These are phyloP conservation scores for Lasioglossum morio DNA, from an alignment of 2,888 invertebrate species.

Conservation along the genomic window DNA sequence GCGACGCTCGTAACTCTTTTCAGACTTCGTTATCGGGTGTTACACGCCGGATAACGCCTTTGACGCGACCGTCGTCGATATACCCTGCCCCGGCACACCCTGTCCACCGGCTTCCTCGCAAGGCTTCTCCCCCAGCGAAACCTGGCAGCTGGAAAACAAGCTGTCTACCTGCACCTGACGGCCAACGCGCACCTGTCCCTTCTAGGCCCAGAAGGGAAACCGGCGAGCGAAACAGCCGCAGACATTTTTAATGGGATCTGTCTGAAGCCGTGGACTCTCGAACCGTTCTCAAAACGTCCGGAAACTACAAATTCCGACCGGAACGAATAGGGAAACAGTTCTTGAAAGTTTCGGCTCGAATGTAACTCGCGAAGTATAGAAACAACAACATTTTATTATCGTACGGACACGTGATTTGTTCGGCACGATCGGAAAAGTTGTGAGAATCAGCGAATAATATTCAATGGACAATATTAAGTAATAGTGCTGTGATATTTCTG, in stretches of 20 bases:
- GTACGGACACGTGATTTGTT: neutral
- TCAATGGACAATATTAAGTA: neutral
- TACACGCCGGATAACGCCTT: conserved; percentile 45
- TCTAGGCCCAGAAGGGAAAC: neutral
- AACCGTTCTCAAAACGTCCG: neutral
- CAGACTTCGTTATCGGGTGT: conserved; percentile 54
- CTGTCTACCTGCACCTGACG: neutral
- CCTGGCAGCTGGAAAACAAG: neutral
- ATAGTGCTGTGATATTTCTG: neutral
- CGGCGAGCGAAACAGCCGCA: neutral
- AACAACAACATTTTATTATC: neutral
- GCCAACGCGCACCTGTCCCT: neutral
- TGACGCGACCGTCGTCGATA: conserved; percentile 38
- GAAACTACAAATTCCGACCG: neutral
- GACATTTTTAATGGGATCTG: neutral
- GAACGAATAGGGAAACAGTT: neutral
- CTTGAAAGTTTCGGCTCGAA: neutral
- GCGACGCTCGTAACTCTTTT: conserved; percentile 60
- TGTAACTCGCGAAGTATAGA: neutral
- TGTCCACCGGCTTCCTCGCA: neutral
- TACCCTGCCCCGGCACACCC: neutral
- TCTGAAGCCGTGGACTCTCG: neutral
- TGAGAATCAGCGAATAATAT: too few species aligned
- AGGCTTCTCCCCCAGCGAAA: neutral
- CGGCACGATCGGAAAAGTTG: too few species aligned